These are phyloP conservation scores for Thereva unica DNA, from an alignment of 2,888 invertebrate genomes.

Conservation along the genomic window DNA sequence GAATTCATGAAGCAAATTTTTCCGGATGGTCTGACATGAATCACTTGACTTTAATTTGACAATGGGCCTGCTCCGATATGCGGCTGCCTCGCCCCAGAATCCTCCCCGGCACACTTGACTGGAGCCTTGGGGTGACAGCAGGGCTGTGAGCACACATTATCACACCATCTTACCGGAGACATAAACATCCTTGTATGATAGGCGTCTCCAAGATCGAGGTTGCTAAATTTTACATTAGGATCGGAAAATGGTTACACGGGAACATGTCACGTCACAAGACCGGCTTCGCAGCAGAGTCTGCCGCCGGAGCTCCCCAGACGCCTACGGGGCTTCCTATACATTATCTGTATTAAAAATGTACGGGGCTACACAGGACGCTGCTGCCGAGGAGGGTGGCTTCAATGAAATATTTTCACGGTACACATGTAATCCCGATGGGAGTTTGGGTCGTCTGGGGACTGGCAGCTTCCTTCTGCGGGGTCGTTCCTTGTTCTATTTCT, in stretches of 20 bases:
- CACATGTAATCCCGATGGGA: conserved; percentile 35
- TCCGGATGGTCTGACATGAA: conserved; percentile 34
- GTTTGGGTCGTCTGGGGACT: conserved; percentile 22
- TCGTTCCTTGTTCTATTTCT: background rate
- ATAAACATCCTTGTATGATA: conserved; percentile 30
- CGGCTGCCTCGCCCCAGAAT: conserved; percentile 8
- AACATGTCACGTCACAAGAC: conserved; percentile 32
- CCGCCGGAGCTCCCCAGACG: conserved; percentile 20
- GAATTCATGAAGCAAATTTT: conserved; percentile 11
- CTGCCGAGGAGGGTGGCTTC: conserved; percentile 8
- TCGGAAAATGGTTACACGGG: conserved; percentile 34
- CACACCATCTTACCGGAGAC: conserved; percentile 31
- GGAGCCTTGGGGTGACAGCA: background rate
- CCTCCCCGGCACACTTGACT: conserved; percentile 2
- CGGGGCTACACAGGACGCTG: background rate
- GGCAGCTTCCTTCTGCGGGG: conserved; percentile 13
- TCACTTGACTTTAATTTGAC: conserved; percentile 36
- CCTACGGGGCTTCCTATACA: conserved; percentile 24
- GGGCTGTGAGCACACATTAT: conserved; percentile 20
- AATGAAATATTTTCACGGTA: conserved; percentile 33
- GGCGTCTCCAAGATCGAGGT: conserved; percentile 23
- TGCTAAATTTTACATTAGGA: conserved; percentile 36
- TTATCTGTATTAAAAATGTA: conserved; percentile 35
- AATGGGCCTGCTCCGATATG: conserved; percentile 27
- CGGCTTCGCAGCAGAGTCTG: background rate